Conservation (phyloP, 2,113 vertebrate genomes). For the Xyrauchen texanus region DNA sequence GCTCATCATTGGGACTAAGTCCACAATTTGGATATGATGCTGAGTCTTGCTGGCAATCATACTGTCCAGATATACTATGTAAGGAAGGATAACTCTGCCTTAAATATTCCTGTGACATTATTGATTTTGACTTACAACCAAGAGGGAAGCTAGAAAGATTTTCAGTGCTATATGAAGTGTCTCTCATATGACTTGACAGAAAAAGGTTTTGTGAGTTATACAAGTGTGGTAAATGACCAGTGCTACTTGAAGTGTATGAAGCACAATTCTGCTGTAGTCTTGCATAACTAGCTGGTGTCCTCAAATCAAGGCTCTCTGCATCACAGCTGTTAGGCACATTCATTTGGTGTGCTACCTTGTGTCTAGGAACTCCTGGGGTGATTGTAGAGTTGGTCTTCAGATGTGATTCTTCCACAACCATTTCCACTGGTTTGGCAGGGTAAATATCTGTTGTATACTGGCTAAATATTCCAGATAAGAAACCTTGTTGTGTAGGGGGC, state of each 20-base stretch:
- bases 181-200: constrained; percentile 50
- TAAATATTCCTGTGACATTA: constrained; percentile 51
- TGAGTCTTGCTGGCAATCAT: constrained; percentile 49
- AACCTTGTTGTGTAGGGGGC: constrained; percentile 59
- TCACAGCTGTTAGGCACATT: constrained; percentile 57
- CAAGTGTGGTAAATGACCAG: constrained; percentile 64
- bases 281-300: constrained; percentile 69
- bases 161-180: constrained; percentile 61
- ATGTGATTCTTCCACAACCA: constrained; percentile 50
- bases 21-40: constrained; percentile 52
- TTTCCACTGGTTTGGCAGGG: constrained; percentile 58
- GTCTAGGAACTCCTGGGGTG: constrained; percentile 41
- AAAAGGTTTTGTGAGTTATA: constrained; percentile 51
- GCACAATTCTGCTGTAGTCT: constrained; percentile 64
- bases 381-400: constrained; percentile 53
- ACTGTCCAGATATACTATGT: constrained; percentile 48
- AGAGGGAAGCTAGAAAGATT: constrained; percentile 60
- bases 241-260: constrained; percentile 62
- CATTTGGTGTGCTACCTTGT: constrained; percentile 40
- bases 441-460: constrained; percentile 67
- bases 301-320: constrained; percentile 71
- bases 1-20: constrained; percentile 65
- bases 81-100: constrained; percentile 58
- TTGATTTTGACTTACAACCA: constrained; percentile 35
- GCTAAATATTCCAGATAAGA: constrained; percentile 76